Evolutionary conservation across 2,888 invertebrate species (phyloP).

Genomic region (Tenthredo distinguenda): DNA sequence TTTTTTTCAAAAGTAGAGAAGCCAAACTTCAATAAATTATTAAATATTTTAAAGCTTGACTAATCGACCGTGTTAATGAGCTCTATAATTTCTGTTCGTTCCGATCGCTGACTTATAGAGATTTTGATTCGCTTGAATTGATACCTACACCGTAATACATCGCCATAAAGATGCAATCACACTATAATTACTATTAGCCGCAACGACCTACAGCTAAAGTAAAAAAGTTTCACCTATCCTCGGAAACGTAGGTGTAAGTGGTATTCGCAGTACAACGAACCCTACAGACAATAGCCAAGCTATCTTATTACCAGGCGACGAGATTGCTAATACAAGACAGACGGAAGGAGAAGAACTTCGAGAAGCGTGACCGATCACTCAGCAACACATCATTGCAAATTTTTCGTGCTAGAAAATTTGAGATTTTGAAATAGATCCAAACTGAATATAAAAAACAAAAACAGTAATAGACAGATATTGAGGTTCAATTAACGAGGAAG

Average conservation of each 20-base stretch:
- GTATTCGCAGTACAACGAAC: not conserved
- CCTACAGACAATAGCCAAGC: not conserved
- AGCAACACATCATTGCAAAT: not conserved
- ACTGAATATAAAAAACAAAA: not conserved
- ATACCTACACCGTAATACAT: not conserved
- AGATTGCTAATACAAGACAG: not conserved
- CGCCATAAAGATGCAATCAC: not conserved
- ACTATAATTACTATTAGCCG: not conserved
- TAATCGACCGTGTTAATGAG: not conserved
- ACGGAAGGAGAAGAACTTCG: not conserved
- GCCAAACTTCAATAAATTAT: not conserved
- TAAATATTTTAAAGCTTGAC: not conserved
- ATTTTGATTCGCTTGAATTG: not conserved
- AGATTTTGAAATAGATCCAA: not conserved
- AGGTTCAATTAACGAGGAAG: not conserved
- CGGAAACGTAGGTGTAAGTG: not conserved
- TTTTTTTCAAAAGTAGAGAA: not conserved
- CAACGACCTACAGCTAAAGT: not conserved
- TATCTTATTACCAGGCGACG: not conserved
- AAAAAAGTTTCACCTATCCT: conserved; percentile 12
- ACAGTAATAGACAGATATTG: not conserved
- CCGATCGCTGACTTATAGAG: not conserved
- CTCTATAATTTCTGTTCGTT: not conserved
- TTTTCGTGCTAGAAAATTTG: not conserved
- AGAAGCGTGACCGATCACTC: not conserved